Evolutionary conservation across 1,140 invertebrate species (phyloP).

Genomic region (Trichonephila clavipes): DNA sequence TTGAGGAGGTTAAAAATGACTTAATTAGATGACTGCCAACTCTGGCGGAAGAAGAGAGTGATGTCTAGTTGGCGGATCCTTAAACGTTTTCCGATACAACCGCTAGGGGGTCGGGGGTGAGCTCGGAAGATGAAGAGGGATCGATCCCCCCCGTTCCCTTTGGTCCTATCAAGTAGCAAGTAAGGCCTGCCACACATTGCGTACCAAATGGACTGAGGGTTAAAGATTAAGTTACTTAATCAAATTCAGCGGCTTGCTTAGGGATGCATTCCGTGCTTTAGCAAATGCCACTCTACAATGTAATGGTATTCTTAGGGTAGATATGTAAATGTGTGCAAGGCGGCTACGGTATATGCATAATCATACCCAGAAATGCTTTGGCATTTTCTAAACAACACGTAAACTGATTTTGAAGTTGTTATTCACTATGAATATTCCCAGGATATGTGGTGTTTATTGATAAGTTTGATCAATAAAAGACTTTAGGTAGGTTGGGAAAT

Average conservation of each 20-base stretch:
- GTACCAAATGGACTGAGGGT: slow-evolving; percentile 48
- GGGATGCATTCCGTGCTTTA: background rate
- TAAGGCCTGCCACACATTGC: slow-evolving; percentile 8
- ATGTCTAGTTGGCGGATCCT: slow-evolving; percentile 49
- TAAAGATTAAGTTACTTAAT: slow-evolving; percentile 70
- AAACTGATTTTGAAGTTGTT: slow-evolving; percentile 6
- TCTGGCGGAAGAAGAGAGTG: slow-evolving; percentile 24
- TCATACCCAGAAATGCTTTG: too few species aligned
- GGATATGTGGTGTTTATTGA: background rate
- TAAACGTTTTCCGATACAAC: slow-evolving; percentile 67
- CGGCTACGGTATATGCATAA: background rate
- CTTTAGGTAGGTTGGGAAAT: too few species aligned
- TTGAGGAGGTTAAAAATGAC: slow-evolving; percentile 50
- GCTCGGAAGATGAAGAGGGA: slow-evolving; percentile 19
- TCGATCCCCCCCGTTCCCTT: slow-evolving; percentile 22
- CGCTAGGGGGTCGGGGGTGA: background rate
- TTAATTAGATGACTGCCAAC: slow-evolving; percentile 59
- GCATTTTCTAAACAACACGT: background rate
- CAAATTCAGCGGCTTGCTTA: slow-evolving; percentile 45
- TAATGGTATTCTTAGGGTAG: background rate
- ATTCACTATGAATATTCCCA: background rate
- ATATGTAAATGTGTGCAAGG: background rate
- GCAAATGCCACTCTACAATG: background rate
- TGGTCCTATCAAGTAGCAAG: slow-evolving; percentile 35
- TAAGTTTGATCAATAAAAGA: too few species aligned